Evolutionary conservation across 2,113 vertebrate species (phyloP), one percentile per base, ranked within the genome.

Genomic region (Sylvia atricapilla): DNA sequence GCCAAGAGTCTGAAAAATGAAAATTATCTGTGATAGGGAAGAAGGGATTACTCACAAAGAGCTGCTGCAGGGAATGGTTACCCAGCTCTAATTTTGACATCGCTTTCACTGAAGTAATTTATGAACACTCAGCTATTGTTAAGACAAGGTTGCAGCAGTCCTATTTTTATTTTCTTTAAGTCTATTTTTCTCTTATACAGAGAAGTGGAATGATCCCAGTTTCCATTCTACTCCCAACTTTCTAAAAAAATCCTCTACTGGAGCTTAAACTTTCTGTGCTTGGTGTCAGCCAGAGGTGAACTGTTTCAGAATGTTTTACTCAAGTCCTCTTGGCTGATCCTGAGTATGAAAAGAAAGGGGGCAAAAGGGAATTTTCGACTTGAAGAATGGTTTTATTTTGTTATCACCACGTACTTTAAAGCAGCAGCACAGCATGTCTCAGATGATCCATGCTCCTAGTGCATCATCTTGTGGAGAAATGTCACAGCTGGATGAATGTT

Each of bases 211-310:
- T 37, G 33, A 82, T 52, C 28, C 11, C 14, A 28, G 31, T 68
- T 89, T 88, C 74, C 56, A 64, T 60, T 68, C 67, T 76, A 37
- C 14, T 84, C 59, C 37, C 49, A 52, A 52, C 37, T 79, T 87
- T 76, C 58, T 85, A 66, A 67, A 91, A 74, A 80, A 84, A 79
- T 27, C 35, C 47, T 91, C 28, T 35, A 23, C 8, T 39, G 31
- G 14, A 82, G 75, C 31, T 87, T 49, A 37, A 27, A 60, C 68
- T 76, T 91, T 69, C 49, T 56, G 41, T 73, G 62, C 39, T 59
- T 35, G 33, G 70, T 58, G 63, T 93, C 85, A 94, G 83, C 44
- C 88, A 96, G 76, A 73, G 59, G 84, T 81, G 80, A 95, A 75
- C 18, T 47, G 33, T 22, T 63, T 16, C 79, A 81, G 78, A 59